These are phyloP conservation scores for Numida meleagris DNA, from an alignment of 2,113 vertebrate genomes.

Conservation along the genomic window DNA sequence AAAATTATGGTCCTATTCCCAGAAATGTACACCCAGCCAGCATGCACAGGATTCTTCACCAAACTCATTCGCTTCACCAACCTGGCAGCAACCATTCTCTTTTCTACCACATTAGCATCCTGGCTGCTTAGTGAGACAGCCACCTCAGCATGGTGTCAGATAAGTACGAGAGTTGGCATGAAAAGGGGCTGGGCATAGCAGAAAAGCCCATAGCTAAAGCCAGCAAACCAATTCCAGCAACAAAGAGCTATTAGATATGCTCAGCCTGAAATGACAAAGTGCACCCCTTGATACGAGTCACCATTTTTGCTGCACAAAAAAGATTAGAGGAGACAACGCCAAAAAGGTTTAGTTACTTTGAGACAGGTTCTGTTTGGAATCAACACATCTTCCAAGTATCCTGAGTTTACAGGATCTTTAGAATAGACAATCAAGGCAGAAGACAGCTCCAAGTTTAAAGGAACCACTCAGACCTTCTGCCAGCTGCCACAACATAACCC, in stretches of 20 bases:
- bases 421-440: background rate
- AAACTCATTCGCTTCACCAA: background rate
- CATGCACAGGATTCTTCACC: accelerated
- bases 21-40: background rate
- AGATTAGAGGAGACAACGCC: background rate
- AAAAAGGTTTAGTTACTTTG: background rate
- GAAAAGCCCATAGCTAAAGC: background rate
- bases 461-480: background rate
- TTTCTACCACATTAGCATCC: background rate
- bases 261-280: background rate
- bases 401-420: background rate
- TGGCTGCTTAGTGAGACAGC: background rate
- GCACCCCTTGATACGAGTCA: background rate
- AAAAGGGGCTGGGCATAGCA: background rate
- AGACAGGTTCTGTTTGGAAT: background rate
- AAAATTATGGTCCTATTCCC: background rate
- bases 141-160: background rate
- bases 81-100: background rate
- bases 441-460: background rate
- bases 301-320: background rate
- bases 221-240: background rate
- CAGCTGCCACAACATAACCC: constrained; percentile 21
- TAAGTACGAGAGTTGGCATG: background rate
- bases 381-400: background rate
- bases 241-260: background rate